phyloP scores from a whole-genome alignment of 92 coral and sea anemone species.

The Umimayanthus kanabou region DNA sequence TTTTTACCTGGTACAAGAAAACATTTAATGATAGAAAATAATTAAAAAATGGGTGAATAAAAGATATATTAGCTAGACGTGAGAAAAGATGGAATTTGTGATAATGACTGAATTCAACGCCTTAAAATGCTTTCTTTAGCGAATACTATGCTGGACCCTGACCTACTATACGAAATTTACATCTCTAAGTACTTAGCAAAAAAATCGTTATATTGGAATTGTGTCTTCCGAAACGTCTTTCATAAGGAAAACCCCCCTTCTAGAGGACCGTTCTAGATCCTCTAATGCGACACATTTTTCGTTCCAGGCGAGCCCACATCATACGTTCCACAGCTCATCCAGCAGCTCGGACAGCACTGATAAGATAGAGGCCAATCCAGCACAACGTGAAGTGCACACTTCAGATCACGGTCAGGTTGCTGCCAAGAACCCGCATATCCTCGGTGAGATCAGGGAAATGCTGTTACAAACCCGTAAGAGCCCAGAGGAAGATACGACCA shows the following conservation, averaged over 20 bases:
- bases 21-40: no score
- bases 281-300: neutral
- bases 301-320: constrained; percentile 9
- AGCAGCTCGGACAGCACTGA: constrained; percentile 53
- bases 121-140: no score
- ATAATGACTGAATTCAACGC: no score
- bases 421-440: constrained; percentile 1
- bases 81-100: no score
- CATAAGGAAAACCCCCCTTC: neutral
- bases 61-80: no score
- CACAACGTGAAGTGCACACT: neutral
- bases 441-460: constrained; percentile 19
- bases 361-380: constrained; percentile 15
- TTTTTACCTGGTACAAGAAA: no score
- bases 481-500: neutral
- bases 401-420: neutral
- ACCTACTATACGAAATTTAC: no score
- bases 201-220: neutral
- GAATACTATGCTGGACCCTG: no score
- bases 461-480: constrained; percentile 13
- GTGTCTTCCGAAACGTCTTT: neutral
- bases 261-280: neutral
- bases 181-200: neutral
- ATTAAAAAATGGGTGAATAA: no score
- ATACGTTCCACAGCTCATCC: constrained; percentile 71